These are phyloP conservation scores for Nemotelus nigrinus DNA, from an alignment of 2,888 invertebrate genomes.

Conservation along the genomic window DNA sequence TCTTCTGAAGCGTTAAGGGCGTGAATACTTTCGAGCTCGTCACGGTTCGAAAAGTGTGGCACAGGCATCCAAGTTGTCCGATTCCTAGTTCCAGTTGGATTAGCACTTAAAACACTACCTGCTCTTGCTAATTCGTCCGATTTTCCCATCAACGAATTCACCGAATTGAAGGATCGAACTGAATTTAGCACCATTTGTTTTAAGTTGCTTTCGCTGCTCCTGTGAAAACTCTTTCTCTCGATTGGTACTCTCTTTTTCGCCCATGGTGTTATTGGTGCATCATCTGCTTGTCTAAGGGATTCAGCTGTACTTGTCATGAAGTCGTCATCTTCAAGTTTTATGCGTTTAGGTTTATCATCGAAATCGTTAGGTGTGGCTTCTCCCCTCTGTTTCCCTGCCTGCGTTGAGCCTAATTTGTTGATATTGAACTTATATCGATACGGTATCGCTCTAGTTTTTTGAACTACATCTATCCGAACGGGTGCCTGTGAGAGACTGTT, in stretches of 20 bases:
- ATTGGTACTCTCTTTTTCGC: too few relatives aligned
- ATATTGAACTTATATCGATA: conserved; percentile 6
- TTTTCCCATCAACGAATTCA: not conserved
- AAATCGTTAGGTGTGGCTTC: not conserved
- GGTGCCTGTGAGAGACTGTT: not conserved
- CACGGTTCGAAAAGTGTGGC: not conserved
- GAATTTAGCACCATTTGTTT: too few relatives aligned
- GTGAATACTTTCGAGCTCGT: not conserved
- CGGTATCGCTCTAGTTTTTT: not conserved
- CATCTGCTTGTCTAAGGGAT: too few relatives aligned
- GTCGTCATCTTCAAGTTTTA: not conserved
- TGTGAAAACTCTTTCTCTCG: too few relatives aligned
- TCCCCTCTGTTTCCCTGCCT: not conserved
- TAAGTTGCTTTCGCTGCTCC: too few relatives aligned
- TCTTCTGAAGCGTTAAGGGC: too few relatives aligned
- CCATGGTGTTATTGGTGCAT: too few relatives aligned
- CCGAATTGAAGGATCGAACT: too few relatives aligned
- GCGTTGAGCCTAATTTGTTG: not conserved
- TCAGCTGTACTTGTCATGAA: too few relatives aligned
- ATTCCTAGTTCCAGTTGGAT: not conserved
- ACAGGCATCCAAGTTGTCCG: not conserved
- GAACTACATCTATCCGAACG: not conserved
- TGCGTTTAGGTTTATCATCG: not conserved
- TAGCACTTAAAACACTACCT: not conserved
- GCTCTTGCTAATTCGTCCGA: not conserved